These are phyloP conservation scores for Pangasius macronema DNA, from an alignment of 2,797 vertebrate genomes.

Conservation along the genomic window DNA sequence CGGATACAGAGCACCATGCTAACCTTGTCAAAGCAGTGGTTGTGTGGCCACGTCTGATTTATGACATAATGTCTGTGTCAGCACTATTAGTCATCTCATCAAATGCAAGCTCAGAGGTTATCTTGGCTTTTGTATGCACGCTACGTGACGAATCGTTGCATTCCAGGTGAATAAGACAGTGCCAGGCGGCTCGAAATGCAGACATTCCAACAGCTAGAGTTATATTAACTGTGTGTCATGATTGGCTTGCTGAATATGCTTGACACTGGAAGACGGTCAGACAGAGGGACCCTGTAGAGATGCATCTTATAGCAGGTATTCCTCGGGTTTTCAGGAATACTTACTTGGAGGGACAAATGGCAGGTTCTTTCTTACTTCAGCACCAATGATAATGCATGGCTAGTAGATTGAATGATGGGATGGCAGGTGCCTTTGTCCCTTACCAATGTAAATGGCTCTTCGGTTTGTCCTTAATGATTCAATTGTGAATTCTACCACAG, in stretches of 20 bases:
- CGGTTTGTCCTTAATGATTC: not conserved
- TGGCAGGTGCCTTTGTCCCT: not conserved
- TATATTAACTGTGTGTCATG: conserved; percentile 28
- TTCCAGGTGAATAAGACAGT: conserved; percentile 25
- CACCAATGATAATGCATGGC: not conserved
- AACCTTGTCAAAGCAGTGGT: not conserved
- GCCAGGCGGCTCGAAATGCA: conserved; percentile 29
- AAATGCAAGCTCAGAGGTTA: conserved; percentile 39
- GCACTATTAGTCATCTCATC: conserved; percentile 33
- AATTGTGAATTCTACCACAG: not conserved
- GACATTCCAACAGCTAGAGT: conserved; percentile 23
- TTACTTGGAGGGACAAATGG: not conserved
- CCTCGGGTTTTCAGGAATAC: not conserved
- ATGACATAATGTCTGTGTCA: conserved; percentile 37
- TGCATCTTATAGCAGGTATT: not conserved
- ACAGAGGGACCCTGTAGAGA: not conserved
- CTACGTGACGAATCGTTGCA: conserved; percentile 28
- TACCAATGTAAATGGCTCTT: not conserved
- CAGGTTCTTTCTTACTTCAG: not conserved
- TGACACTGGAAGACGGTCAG: conserved; percentile 15
- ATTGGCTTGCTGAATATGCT: conserved; percentile 1
- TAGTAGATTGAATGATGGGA: not conserved
- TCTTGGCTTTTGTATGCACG: conserved; percentile 36
- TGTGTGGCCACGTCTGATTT: conserved; percentile 23
- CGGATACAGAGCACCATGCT: not conserved